Base-by-base conservation (phyloP, 2,888 invertebrate species). In the Sycophila texana region DNA sequence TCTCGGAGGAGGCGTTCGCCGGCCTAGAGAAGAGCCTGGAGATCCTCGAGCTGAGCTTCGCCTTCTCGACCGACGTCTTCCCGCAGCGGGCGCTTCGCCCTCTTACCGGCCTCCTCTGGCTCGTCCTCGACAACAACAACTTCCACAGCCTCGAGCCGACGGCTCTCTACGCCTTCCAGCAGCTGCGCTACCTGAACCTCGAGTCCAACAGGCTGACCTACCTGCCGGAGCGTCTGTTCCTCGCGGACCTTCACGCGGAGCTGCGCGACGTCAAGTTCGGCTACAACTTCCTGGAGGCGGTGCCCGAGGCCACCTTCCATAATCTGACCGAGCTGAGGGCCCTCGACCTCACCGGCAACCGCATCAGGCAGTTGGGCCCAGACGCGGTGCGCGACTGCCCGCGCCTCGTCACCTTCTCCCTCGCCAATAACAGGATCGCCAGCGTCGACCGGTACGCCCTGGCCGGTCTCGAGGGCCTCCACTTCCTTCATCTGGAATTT, bases 61-160 rank as follows among this genome's bases (percentile, higher is more conserved):
- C 96, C 26, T 94, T 97, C 66, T 95, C 95, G 84, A 94, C 95
- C 18, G 96, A 96, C 84, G 93, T 94, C 86, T 94, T 96, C 86
- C 96, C 96, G 0, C 93, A 95, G 83, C 94, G 95, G 83, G 93
- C 95, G 16, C 93, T 97, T 60, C 93, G 94, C 82, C 95, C 95
- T 12, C 92, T 97, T 20, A 93, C 93, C 58, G 94, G 94, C 86
- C 92, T 97, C 12, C 94, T 95, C 87, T 97, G 96, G 95, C 91
- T 97, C 80, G 96, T 96, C 0, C 91, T 97, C 86, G 97, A 97
- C 90, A 96, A 97, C 91, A 97, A 97, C 87, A 96, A 96, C 88
- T 94, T 97, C 84, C 94, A 95, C 88, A 92, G 93, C 16, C 91
- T 97, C 18, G 93, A 94, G 74, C 92, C 94, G 60, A 93, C 94